These are phyloP conservation scores for Archips crataeganus DNA, from an alignment of 2,888 invertebrate genomes.

Conservation along the genomic window DNA sequence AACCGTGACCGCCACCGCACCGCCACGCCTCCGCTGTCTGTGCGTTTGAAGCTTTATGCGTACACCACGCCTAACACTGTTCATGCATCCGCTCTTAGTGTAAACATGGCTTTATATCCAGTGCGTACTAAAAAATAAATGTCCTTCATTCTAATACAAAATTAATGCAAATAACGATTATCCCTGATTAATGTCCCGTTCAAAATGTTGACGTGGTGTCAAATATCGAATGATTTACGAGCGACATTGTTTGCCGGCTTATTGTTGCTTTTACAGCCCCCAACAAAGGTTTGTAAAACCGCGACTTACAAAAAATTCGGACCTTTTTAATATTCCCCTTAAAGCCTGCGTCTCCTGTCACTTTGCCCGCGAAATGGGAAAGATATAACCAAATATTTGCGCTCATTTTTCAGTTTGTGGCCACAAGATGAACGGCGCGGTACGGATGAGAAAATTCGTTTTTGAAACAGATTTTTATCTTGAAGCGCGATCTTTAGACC, in stretches of 20 bases:
- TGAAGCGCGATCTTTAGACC: too few relatives aligned
- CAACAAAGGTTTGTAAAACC: conserved; percentile 42
- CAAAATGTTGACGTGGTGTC: conserved; percentile 41
- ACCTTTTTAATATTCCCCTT: conserved; percentile 40
- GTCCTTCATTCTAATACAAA: background rate
- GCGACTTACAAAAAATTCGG: conserved; percentile 38
- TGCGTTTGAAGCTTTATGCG: too few relatives aligned
- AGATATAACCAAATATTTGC: conserved; percentile 45
- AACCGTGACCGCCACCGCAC: too few relatives aligned
- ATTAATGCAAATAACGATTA: conserved; percentile 33
- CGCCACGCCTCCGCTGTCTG: too few relatives aligned
- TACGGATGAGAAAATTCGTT: too few relatives aligned
- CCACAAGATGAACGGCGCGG: conserved; percentile 41
- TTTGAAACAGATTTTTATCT: too few relatives aligned
- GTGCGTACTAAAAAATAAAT: conserved; percentile 1
- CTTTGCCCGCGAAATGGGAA: conserved; percentile 36
- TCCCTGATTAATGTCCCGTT: conserved; percentile 38
- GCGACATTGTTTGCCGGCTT: conserved; percentile 36
- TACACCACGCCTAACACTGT: too few relatives aligned
- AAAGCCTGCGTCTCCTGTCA: conserved; percentile 40
- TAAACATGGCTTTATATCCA: background rate
- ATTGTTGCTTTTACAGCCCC: conserved; percentile 40
- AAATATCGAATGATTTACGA: conserved; percentile 43
- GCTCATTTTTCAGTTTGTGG: conserved; percentile 62
- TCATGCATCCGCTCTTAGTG: background rate